Evolutionary conservation across 1,140 invertebrate species (phyloP).

Genomic region (Brachionus rubens): DNA sequence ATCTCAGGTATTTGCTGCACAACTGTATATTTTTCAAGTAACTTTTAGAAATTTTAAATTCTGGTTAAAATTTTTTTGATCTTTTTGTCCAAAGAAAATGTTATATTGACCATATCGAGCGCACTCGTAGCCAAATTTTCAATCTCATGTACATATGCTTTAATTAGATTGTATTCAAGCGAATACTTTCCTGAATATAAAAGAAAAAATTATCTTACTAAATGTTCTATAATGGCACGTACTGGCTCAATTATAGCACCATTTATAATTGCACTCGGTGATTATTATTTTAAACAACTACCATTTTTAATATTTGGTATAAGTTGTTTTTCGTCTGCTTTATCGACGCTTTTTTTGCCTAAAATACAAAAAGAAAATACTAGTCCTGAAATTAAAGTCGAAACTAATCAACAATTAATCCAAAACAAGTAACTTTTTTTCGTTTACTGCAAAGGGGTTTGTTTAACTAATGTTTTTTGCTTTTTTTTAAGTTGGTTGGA

Average conservation of each 20-base stretch:
- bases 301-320: constrained; percentile 39
- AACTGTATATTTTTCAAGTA: constrained; percentile 28
- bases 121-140: constrained; percentile 53
- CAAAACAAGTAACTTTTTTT: constrained; percentile 11
- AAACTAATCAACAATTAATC: neutral
- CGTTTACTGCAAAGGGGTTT: neutral
- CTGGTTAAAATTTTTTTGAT: too few species aligned
- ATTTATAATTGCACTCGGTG: constrained; percentile 50
- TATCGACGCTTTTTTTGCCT: neutral
- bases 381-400: neutral
- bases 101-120: constrained; percentile 28
- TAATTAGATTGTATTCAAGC: constrained; percentile 58
- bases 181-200: constrained; percentile 62
- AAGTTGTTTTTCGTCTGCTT: constrained; percentile 10
- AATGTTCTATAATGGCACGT: constrained; percentile 62
- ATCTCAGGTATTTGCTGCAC: constrained; percentile 32
- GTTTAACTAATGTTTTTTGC: neutral
- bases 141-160: constrained; percentile 51
- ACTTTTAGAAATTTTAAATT: neutral
- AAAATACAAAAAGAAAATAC: neutral
- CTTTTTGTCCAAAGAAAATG: constrained; percentile 1
- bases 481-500: constrained; percentile 10
- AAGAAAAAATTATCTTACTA: constrained; percentile 61
- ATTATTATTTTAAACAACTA: neutral
- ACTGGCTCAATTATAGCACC: constrained; percentile 62